Evolutionary conservation across 2,113 vertebrate genomes (phyloP).

Genomic region (Cavia aperea): DNA sequence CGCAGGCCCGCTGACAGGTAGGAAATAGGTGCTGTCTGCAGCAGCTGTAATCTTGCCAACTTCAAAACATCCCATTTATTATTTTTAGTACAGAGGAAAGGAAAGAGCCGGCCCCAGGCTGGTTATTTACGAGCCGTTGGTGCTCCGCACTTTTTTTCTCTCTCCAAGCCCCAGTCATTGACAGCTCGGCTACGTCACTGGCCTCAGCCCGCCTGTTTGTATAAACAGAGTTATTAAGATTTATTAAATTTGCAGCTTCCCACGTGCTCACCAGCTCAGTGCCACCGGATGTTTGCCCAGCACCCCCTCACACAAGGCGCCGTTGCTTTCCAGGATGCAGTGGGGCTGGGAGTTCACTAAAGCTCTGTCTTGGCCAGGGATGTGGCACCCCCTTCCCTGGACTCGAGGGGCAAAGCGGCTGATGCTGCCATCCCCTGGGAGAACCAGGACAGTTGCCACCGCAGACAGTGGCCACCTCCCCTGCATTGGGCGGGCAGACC

Average conservation of each 20-base stretch:
- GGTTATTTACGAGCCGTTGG: conserved; percentile 68
- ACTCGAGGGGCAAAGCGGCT: rapidly evolving
- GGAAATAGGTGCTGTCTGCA: conserved; percentile 63
- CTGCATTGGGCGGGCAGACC: rapidly evolving
- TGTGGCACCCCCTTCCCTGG: rapidly evolving
- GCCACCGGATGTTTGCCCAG: conserved; percentile 58
- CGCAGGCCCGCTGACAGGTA: conserved; percentile 21
- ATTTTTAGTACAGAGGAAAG: conserved; percentile 50
- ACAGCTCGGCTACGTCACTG: conserved; percentile 45
- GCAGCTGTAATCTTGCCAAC: conserved; percentile 62
- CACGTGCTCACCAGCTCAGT: conserved; percentile 33
- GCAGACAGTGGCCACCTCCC: rapidly evolving
- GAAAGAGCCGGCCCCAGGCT: neutral
- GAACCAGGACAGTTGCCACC: rapidly evolving
- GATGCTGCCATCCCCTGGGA: rapidly evolving
- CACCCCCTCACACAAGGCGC: conserved; percentile 15
- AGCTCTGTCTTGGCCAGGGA: conserved; percentile 50
- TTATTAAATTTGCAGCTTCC: conserved; percentile 72
- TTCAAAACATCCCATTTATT: conserved; percentile 50
- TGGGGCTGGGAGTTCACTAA: conserved; percentile 51
- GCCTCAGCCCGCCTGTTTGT: conserved; percentile 71
- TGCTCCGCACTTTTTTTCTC: conserved; percentile 45
- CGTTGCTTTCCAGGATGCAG: conserved; percentile 54
- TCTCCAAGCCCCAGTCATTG: conserved; percentile 51
- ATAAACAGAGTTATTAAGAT: conserved; percentile 75